A percentile compares a stretch with the other conserved stretches of the same genome.
phyloP scores from a whole-genome alignment of 1,140 invertebrate species.

The Drosophila pruinosa region DNA sequence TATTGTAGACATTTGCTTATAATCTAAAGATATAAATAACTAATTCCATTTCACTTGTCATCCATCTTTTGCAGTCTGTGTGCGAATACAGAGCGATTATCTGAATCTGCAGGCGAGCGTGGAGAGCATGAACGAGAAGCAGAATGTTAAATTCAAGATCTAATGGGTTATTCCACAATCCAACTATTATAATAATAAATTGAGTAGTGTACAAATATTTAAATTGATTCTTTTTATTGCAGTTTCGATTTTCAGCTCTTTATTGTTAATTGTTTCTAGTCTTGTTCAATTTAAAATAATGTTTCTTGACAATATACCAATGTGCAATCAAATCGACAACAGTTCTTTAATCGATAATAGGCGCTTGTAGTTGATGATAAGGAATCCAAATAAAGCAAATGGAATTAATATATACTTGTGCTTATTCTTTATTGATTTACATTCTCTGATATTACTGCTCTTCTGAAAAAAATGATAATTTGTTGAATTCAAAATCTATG shows the following conservation, averaged over 20 bases:
- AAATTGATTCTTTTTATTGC: conserved; percentile 57
- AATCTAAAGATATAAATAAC: background rate
- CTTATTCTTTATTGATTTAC: no score
- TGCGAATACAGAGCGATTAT: conserved; percentile 69
- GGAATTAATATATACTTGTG: no score
- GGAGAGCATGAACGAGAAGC: conserved; percentile 71
- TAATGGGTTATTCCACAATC: conserved; percentile 24
- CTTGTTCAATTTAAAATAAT: no score
- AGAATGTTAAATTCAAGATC: conserved; percentile 79
- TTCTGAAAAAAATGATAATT: no score
- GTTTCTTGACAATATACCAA: no score
- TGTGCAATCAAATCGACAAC: no score
- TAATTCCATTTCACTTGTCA: background rate
- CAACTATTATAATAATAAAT: background rate
- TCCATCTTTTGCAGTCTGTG: conserved; percentile 61
- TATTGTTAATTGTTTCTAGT: no score
- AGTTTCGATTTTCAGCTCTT: conserved; percentile 45
- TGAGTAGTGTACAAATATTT: conserved; percentile 8
- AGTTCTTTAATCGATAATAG: no score
- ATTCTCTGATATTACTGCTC: no score
- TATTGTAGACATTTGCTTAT: background rate
- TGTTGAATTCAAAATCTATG: no score
- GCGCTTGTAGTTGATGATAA: no score
- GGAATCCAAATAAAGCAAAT: no score
- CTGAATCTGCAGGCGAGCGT: conserved; percentile 61